These are phyloP conservation scores for Sweltsa coloradensis DNA, from an alignment of 1,140 invertebrate genomes.

Conservation along the genomic window DNA sequence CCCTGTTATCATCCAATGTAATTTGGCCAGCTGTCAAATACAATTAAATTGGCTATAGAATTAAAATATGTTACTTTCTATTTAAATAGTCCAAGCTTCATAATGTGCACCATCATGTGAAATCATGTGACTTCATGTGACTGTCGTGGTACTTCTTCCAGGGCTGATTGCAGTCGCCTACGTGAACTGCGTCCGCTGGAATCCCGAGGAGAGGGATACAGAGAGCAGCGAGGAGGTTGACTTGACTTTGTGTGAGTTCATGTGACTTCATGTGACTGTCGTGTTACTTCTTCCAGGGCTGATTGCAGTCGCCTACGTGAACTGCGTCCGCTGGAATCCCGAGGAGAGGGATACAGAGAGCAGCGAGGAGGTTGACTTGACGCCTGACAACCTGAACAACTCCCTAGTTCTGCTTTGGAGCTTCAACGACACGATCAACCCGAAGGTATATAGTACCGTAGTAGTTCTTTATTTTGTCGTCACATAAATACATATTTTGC, in stretches of 20 bases:
- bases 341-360: constrained; percentile 25
- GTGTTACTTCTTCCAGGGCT: constrained; percentile 34
- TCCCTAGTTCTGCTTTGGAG: constrained; percentile 62
- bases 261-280: no score
- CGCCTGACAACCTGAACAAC: no score
- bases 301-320: constrained; percentile 46
- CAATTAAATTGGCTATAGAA: no score
- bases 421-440: constrained; percentile 49
- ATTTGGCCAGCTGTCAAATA: no score
- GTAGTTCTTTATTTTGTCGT: not conserved
- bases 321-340: constrained; percentile 24
- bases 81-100: no score
- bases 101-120: no score
- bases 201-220: constrained; percentile 22
- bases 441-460: constrained; percentile 31
- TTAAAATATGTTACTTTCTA: no score
- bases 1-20: no score
- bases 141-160: constrained; percentile 12
- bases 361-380: no score
- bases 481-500: not conserved
- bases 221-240: no score
- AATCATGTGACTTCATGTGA: no score
- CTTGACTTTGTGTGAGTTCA: no score
- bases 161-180: constrained; percentile 52
- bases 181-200: constrained; percentile 28